Evolutionary conservation across 2,888 invertebrate species (phyloP).

Genomic region (Deroplatys truncata): DNA sequence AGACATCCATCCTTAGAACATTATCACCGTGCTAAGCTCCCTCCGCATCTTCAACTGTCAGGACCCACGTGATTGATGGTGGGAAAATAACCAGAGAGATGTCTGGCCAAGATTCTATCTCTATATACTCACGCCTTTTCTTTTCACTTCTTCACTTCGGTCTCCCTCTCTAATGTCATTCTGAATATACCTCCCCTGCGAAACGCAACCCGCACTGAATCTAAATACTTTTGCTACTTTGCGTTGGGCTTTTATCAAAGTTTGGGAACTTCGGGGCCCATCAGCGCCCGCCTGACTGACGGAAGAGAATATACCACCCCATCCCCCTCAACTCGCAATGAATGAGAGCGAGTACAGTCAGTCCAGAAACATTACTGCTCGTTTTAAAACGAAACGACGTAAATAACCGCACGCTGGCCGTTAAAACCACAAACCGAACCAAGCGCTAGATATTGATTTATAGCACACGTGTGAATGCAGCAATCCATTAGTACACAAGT

Average conservation of each 20-base stretch:
- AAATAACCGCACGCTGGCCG: too few species aligned
- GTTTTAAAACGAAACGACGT: too few species aligned
- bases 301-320: too few species aligned
- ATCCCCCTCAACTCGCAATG: not conserved
- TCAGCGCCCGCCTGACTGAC: not conserved
- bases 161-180: not conserved
- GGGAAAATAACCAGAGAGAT: constrained; percentile 14
- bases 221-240: not conserved
- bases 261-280: not conserved
- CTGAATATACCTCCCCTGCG: not conserved
- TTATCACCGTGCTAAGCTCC: constrained; percentile 22
- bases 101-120: constrained; percentile 16
- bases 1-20: not conserved
- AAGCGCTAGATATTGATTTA: too few species aligned
- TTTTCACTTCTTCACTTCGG: not conserved
- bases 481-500: too few species aligned
- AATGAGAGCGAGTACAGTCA: not conserved
- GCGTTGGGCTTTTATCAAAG: not conserved
- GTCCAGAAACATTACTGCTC: not conserved
- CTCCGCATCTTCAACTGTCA: constrained; percentile 18
- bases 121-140: not conserved
- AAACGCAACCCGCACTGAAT: not conserved
- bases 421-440: too few species aligned
- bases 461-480: too few species aligned
- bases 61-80: constrained; percentile 21